Conservation (phyloP, 2,797 vertebrate genomes). For the Eurystomus glaucurus region DNA sequence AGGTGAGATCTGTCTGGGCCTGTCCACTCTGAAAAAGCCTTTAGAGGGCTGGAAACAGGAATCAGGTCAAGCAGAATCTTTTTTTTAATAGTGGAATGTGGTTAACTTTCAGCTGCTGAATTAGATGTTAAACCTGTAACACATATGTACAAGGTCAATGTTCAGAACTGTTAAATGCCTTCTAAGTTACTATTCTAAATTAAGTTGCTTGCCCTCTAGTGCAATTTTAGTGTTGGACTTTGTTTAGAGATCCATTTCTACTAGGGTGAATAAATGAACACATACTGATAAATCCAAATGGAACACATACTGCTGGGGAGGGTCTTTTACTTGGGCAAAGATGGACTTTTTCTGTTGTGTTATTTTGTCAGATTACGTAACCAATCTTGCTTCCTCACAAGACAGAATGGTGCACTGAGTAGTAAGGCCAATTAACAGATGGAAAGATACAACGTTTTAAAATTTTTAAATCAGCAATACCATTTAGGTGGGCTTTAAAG, state of each 20-base stretch:
- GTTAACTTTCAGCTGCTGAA: neutral
- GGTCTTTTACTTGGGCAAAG: neutral
- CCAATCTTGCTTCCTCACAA: neutral
- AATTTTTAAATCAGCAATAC: neutral
- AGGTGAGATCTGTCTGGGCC: conserved; percentile 26
- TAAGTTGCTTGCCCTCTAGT: neutral
- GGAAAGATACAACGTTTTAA: neutral
- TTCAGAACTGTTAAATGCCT: neutral
- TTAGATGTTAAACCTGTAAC: neutral
- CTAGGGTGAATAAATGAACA: neutral
- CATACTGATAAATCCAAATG: neutral
- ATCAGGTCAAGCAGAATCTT: neutral
- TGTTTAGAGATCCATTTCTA: neutral
- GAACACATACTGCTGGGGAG: neutral
- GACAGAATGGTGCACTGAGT: neutral
- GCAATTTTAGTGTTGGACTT: neutral
- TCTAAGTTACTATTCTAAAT: neutral
- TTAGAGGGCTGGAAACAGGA: neutral
- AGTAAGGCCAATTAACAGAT: neutral
- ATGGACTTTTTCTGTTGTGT: neutral
- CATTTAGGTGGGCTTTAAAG: neutral
- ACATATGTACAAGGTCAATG: neutral
- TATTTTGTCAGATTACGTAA: neutral
- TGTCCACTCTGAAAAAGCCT: conserved; percentile 14
- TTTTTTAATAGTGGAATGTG: neutral